These are phyloP conservation scores for Aphidius ervi DNA, from an alignment of 1,140 invertebrate species.

Conservation along the genomic window DNA sequence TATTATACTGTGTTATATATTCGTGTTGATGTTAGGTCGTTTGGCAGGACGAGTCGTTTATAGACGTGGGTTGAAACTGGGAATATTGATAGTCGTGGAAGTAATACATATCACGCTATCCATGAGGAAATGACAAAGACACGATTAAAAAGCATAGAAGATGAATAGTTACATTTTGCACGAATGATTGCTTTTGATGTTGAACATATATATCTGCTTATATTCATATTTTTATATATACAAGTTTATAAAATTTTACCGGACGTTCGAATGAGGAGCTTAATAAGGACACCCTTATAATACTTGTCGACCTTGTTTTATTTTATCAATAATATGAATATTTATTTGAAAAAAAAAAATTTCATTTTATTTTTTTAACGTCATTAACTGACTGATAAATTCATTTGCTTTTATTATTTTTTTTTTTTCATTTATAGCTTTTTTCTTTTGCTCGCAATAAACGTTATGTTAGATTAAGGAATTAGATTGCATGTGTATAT, in stretches of 20 bases:
- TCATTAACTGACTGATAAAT: too few species aligned
- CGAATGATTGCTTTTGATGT: neutral
- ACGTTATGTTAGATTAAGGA: too few species aligned
- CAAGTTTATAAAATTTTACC: too few species aligned
- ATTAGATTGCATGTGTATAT: too few species aligned
- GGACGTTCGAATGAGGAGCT: neutral
- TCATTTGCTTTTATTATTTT: too few species aligned
- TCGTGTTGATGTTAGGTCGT: slow-evolving; percentile 20
- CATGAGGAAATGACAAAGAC: neutral
- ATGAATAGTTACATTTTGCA: neutral
- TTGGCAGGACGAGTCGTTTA: slow-evolving; percentile 35
- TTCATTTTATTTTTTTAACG: too few species aligned
- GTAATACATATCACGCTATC: neutral
- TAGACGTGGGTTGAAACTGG: slow-evolving; percentile 35
- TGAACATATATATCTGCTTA: too few species aligned
- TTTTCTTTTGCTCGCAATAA: too few species aligned
- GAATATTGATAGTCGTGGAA: slow-evolving; percentile 14
- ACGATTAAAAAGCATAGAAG: neutral
- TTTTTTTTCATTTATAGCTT: too few species aligned
- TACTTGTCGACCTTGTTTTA: neutral
- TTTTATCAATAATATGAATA: too few species aligned
- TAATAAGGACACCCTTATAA: slow-evolving; percentile 6
- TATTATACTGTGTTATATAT: neutral
- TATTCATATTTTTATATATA: too few species aligned
- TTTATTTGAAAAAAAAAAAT: too few species aligned